Evolutionary conservation across 1,140 invertebrate genomes (phyloP), one percentile per base, ranked within the genome.

Genomic region (Sitobion miscanthi): DNA sequence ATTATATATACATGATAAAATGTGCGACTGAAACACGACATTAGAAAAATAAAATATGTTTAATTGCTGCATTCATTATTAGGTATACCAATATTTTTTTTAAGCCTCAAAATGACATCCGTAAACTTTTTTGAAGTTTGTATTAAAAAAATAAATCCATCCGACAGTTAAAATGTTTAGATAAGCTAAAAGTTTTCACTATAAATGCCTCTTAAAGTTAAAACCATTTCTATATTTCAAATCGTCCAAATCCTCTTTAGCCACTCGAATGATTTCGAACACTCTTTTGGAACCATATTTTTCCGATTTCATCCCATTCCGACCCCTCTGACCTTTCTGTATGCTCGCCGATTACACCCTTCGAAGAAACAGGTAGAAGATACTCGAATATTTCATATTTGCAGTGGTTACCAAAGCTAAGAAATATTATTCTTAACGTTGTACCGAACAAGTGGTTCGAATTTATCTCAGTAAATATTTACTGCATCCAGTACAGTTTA

Each of bases 171-270:
- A 38, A 57, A 57, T 89, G 49, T 89, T 38, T 89, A 89, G 5
- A 7, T 35, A 57, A 89, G 52, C 88, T 57, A 57, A 89, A 89
- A 54, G n/a, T 89, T 54, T 57, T 89, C 35, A 25, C 8, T 89
- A 35, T 42, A 57, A 57, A 54, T 23, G 25, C 52, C 9, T 42
- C 5, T 89, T 4, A 25, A 57, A 89, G 35, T 42, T 89, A 38
- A 89, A 89, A 57, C 30, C 49, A 57, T 89, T 89, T 54, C 5
- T 54, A 54, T 89, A 87, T 89, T 89, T 54, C n/a, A 35, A 54
- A 89, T 30, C 9, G 52, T 89, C n/a, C 9, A 57, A 89, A 89
- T 89, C 52, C 52, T 38, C 88, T 57, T 89, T 89, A 30, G 21
- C 8, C 49, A 47, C 35, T 54, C n/a, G 0, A 54, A 54, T 54